Percentiles rank a stretch among this genome's conserved stretches.
phyloP scores from a whole-genome alignment of 2,797 vertebrate species.

The Toxotes lorentzi region DNA sequence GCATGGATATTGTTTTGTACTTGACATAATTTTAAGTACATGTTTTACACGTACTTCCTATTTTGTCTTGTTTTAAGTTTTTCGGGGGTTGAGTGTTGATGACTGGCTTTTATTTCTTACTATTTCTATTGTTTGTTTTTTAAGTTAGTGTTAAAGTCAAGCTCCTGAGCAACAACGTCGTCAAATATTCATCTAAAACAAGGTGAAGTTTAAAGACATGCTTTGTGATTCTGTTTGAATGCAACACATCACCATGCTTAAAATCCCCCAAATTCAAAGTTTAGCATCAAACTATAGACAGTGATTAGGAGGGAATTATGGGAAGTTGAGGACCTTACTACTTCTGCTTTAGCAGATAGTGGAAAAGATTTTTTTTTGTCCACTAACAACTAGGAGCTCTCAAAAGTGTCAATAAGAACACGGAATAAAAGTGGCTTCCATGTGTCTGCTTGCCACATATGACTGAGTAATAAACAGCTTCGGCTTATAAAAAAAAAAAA shows the following conservation, averaged over 20 bases:
- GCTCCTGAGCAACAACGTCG: not conserved
- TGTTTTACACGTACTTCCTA: not conserved
- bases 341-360: not conserved
- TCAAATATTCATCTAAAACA: not conserved
- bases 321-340: not conserved
- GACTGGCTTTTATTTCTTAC: too few species aligned
- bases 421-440: constrained; percentile 1
- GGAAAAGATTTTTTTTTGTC: not conserved
- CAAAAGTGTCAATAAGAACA: constrained; percentile 9
- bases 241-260: not conserved
- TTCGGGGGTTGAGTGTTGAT: not conserved
- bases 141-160: too few species aligned
- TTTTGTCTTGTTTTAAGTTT: not conserved
- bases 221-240: not conserved
- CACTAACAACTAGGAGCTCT: not conserved
- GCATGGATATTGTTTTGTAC: too few species aligned
- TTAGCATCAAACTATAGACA: too few species aligned
- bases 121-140: not conserved
- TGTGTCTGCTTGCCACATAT: constrained; percentile 5
- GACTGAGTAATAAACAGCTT: not conserved
- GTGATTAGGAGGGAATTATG: too few species aligned
- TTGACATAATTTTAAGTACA: too few species aligned
- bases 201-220: not conserved
- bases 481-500: too few species aligned
- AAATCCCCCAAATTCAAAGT: too few species aligned